A percentile compares a stretch with the other conserved stretches of the same genome.
These are phyloP conservation scores for Fistularia commersonii DNA, from an alignment of 2,797 vertebrate genomes.

Conservation along the genomic window DNA sequence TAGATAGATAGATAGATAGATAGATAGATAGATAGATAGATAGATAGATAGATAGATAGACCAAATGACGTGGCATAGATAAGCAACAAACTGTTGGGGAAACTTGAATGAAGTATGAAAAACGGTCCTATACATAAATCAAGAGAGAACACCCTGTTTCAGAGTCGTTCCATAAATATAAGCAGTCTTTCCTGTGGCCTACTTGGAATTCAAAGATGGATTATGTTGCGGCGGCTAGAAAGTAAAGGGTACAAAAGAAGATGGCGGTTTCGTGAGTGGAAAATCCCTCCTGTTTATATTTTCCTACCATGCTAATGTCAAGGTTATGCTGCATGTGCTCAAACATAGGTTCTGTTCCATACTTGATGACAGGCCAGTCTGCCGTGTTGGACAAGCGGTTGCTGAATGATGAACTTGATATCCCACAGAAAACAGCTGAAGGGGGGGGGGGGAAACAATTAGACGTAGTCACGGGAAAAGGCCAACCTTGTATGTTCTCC, in stretches of 20 bases:
- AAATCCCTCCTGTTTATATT: constrained; percentile 27
- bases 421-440: neutral
- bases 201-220: constrained; percentile 43
- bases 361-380: constrained; percentile 6
- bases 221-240: constrained; percentile 30
- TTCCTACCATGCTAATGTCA: neutral
- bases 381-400: constrained; percentile 19
- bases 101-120: constrained; percentile 2
- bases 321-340: no score
- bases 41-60: neutral
- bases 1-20: neutral
- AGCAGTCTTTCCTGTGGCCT: constrained; percentile 46
- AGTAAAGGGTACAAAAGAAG: constrained; percentile 41
- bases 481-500: constrained; percentile 43
- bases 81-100: neutral
- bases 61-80: no score
- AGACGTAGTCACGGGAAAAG: constrained; percentile 37
- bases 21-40: neutral
- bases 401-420: constrained; percentile 31
- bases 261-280: constrained; percentile 26
- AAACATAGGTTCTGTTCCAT: constrained; percentile 16
- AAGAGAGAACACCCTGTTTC: constrained; percentile 18
- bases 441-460: constrained; percentile 8
- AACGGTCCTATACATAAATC: constrained; percentile 1
- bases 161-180: constrained; percentile 46